These are phyloP conservation scores for Illadopsis cleaveri DNA, from an alignment of 2,113 vertebrate species.

Conservation along the genomic window DNA sequence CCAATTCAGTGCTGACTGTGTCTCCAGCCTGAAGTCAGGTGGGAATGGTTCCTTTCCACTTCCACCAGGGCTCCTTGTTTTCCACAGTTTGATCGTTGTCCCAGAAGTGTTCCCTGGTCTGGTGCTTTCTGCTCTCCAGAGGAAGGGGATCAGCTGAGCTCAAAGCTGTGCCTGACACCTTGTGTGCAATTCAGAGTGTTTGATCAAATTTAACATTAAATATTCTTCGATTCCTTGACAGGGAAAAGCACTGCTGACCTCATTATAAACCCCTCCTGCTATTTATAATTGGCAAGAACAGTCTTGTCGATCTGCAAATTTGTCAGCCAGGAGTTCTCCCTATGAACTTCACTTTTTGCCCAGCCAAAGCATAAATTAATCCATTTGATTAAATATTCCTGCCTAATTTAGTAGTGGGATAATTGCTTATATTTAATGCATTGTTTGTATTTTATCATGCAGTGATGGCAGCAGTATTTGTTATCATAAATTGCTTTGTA, in stretches of 20 bases:
- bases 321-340: background rate
- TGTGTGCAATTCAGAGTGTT: background rate
- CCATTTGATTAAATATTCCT: slow-evolving; percentile 38
- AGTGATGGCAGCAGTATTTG: slow-evolving; percentile 48
- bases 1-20: background rate
- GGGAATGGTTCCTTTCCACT: background rate
- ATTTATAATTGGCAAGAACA: background rate
- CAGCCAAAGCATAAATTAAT: background rate
- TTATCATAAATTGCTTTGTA: slow-evolving; percentile 54
- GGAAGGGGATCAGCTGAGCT: background rate
- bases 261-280: background rate
- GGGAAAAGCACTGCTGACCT: background rate
- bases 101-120: background rate
- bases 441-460: slow-evolving; percentile 60
- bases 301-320: background rate
- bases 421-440: slow-evolving; percentile 47
- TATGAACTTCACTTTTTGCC: background rate
- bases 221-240: background rate
- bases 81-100: background rate
- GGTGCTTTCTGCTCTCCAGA: background rate
- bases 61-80: background rate
- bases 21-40: background rate
- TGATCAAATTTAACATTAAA: background rate
- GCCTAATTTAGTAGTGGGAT: background rate
- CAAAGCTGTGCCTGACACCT: too few species aligned